Evolutionary conservation across 2,888 invertebrate species (phyloP).

Genomic region (Arrhopalites spinosus): DNA sequence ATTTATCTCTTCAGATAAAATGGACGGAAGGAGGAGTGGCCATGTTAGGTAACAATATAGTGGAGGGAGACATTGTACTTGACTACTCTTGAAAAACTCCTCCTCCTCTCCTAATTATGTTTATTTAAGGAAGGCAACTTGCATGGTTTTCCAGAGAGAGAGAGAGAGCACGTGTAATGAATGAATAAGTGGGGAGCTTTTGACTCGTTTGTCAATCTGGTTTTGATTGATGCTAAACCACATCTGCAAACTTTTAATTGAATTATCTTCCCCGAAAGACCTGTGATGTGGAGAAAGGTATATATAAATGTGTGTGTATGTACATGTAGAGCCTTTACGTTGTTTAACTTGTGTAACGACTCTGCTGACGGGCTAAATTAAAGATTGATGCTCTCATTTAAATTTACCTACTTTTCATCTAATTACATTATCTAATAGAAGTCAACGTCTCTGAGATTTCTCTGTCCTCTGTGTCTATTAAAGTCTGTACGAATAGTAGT

Average conservation of each 20-base stretch:
- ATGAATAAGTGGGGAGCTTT: conserved; percentile 31
- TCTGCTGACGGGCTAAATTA: conserved; percentile 19
- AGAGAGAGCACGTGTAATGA: conserved; percentile 25
- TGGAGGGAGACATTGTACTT: neutral
- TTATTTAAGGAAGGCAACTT: neutral
- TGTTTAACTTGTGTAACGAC: conserved; percentile 11
- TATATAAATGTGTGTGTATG: neutral
- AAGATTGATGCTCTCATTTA: conserved; percentile 25
- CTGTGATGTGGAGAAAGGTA: too few relatives aligned
- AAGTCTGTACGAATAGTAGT: neutral
- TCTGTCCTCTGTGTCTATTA: neutral
- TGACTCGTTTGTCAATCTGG: conserved; percentile 35
- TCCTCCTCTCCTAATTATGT: neutral
- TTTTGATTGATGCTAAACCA: conserved; percentile 6
- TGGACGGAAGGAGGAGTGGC: neutral
- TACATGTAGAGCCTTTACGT: neutral
- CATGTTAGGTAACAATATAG: too few relatives aligned
- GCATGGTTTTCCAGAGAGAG: neutral
- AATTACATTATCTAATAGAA: neutral
- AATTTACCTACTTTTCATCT: conserved; percentile 14
- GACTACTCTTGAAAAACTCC: neutral
- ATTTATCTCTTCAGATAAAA: neutral
- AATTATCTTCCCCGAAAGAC: conserved; percentile 3
- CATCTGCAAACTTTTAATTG: conserved; percentile 31
- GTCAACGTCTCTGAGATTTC: neutral